These are phyloP conservation scores for Trogon surrucura DNA, from an alignment of 2,113 vertebrate genomes.

Conservation along the genomic window DNA sequence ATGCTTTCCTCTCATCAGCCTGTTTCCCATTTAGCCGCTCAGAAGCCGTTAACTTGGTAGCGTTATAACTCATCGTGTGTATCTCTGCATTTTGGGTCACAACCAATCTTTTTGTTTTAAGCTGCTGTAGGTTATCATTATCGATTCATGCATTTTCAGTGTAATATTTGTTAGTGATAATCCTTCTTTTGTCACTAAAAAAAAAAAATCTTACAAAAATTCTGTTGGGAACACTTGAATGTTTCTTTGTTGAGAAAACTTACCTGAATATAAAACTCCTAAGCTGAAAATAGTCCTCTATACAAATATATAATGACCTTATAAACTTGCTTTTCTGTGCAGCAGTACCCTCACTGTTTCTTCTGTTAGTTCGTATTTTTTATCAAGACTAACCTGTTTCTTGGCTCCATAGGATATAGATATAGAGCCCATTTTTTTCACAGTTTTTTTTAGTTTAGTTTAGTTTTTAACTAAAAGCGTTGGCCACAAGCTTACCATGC, in stretches of 20 bases:
- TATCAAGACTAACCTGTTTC: neutral
- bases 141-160: neutral
- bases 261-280: neutral
- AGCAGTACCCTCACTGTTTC: neutral
- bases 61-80: neutral
- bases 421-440: neutral
- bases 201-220: neutral
- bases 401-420: neutral
- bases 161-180: neutral
- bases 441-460: neutral
- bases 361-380: neutral
- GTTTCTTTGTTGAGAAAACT: neutral
- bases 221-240: neutral
- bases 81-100: neutral
- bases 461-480: neutral
- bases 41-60: neutral
- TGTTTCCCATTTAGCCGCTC: neutral
- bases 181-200: neutral
- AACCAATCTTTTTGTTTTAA: neutral
- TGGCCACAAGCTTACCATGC: neutral
- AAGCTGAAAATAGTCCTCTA: neutral
- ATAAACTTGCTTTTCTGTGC: neutral
- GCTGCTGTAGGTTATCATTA: neutral
- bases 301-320: neutral
- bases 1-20: neutral